These are phyloP conservation scores for Castor canadensis DNA, from an alignment of 2,113 vertebrate genomes.

Conservation along the genomic window DNA sequence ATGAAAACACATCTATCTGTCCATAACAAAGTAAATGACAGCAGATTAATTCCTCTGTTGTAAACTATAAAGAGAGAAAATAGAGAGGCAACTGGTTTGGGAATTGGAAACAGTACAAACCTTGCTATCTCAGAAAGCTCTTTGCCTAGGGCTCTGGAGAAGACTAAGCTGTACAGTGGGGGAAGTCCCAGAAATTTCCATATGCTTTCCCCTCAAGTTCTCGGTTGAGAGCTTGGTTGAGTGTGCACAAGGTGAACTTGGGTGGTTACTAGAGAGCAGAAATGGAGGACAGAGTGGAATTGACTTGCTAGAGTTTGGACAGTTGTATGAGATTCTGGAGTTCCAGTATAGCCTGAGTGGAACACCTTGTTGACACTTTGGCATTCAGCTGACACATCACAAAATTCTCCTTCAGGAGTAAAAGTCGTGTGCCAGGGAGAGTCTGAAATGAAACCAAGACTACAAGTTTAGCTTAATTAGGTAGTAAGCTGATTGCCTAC, in stretches of 20 bases:
- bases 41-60: not conserved
- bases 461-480: not conserved
- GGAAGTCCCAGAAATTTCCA: not conserved
- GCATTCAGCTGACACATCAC: not conserved
- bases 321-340: not conserved
- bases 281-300: not conserved
- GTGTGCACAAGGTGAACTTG: too few relatives aligned
- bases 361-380: not conserved
- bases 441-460: not conserved
- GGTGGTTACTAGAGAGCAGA: not conserved
- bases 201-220: not conserved
- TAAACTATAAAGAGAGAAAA: not conserved
- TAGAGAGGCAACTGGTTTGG: not conserved
- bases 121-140: not conserved
- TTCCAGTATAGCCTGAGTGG: not conserved
- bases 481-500: not conserved
- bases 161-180: fast-evolving
- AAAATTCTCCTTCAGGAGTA: not conserved
- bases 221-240: not conserved
- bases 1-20: not conserved
- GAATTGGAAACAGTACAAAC: not conserved
- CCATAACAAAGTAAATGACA: not conserved
- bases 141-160: not conserved
- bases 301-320: not conserved
- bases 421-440: not conserved